Conservation (phyloP, 2,888 invertebrate species). For the Amiota mariae region DNA sequence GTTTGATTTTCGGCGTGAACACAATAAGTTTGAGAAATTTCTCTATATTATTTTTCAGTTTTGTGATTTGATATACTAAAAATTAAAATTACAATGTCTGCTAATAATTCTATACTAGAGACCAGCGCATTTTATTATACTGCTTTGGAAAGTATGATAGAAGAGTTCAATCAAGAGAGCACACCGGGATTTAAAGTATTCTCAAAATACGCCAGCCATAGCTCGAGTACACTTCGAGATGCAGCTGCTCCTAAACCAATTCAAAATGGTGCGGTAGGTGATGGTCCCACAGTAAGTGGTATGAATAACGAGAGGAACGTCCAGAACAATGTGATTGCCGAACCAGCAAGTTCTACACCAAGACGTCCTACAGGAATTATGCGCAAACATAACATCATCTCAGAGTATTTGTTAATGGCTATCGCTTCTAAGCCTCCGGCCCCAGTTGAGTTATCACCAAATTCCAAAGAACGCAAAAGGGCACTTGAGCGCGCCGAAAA, state of each 20-base stretch:
- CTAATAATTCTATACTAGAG: neutral
- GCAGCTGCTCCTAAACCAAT: conserved; percentile 26
- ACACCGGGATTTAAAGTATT: conserved; percentile 22
- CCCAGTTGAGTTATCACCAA: conserved; percentile 41
- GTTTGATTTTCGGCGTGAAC: conserved; percentile 32
- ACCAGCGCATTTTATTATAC: conserved; percentile 47
- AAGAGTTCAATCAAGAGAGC: conserved; percentile 42
- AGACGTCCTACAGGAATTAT: conserved; percentile 44
- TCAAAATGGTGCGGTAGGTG: conserved; percentile 31
- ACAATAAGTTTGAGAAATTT: too few relatives aligned
- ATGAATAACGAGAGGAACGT: conserved; percentile 10
- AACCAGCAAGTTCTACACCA: conserved; percentile 37
- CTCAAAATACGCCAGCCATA: neutral
- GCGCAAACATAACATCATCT: conserved; percentile 52
- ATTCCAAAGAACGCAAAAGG: conserved; percentile 37
- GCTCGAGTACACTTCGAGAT: conserved; percentile 22
- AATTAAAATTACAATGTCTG: neutral
- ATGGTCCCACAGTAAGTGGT: neutral
- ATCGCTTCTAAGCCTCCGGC: conserved; percentile 40
- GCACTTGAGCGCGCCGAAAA: conserved; percentile 47
- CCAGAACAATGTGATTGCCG: conserved; percentile 29
- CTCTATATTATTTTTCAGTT: neutral
- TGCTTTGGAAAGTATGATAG: conserved; percentile 51
- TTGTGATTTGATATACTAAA: conserved; percentile 22
- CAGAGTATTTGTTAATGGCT: conserved; percentile 41